phyloP scores from a whole-genome alignment of 64 coral and sea anemone genomes.

The Trachythela sp. region DNA sequence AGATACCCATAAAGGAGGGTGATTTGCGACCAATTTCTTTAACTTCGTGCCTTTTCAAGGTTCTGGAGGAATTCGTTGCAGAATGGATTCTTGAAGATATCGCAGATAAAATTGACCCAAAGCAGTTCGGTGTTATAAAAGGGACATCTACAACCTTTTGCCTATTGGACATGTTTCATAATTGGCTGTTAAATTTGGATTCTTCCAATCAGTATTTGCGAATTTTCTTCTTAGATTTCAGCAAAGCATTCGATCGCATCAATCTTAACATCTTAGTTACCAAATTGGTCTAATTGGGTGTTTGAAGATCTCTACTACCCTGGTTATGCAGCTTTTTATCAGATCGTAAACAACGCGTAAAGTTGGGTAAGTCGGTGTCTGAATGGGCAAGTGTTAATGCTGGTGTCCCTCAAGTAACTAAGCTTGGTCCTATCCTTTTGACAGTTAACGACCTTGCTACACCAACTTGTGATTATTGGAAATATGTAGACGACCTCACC shows the following conservation, averaged over 20 bases:
- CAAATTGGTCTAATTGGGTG: neutral
- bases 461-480: too few species aligned
- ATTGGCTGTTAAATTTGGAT: slow-evolving; percentile 21
- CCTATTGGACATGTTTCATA: slow-evolving; percentile 37
- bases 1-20: neutral
- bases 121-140: slow-evolving; percentile 28
- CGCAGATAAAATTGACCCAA: neutral
- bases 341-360: neutral
- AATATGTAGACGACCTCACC: too few species aligned
- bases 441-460: too few species aligned
- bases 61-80: slow-evolving; percentile 31
- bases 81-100: slow-evolving; percentile 23
- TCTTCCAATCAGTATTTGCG: neutral
- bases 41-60: neutral
- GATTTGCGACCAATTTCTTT: slow-evolving; percentile 25
- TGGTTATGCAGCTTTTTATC: neutral
- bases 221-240: neutral
- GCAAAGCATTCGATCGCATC: neutral
- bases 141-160: slow-evolving; percentile 39
- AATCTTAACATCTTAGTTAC: neutral
- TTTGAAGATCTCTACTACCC: neutral
- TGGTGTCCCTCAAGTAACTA: too few species aligned
- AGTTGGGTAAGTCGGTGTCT: neutral
- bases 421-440: too few species aligned
- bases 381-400: neutral